Percentiles rank a stretch among this genome's conserved stretches.
Conservation (phyloP, 2,113 vertebrate species). For the Poecilia latipinna region DNA sequence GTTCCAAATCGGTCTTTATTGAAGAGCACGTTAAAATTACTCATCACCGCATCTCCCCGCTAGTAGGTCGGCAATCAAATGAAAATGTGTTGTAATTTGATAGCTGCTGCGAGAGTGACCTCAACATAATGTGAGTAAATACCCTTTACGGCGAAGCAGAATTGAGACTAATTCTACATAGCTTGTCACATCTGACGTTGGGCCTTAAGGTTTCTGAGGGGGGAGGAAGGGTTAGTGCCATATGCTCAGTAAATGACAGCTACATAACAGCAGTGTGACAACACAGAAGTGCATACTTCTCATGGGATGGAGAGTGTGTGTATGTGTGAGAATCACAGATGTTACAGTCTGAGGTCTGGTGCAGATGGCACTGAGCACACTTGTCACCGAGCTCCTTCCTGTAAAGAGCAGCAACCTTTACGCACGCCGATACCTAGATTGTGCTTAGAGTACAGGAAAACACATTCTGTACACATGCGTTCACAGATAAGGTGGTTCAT, state of each 20-base stretch:
- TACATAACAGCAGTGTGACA: slow-evolving; percentile 70
- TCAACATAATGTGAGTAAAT: slow-evolving; percentile 68
- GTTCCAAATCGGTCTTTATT: slow-evolving; percentile 72
- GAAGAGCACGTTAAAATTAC: slow-evolving; percentile 60
- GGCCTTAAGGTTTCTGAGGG: slow-evolving; percentile 53
- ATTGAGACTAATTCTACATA: slow-evolving; percentile 75
- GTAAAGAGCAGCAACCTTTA: slow-evolving; percentile 61
- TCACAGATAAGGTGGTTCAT: background rate
- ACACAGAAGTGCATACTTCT: slow-evolving; percentile 60
- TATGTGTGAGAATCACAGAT: slow-evolving; percentile 63
- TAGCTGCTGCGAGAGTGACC: slow-evolving; percentile 74
- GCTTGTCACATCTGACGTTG: slow-evolving; percentile 68
- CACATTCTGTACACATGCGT: slow-evolving; percentile 22
- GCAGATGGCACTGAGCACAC: slow-evolving; percentile 69
- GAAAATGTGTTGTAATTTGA: slow-evolving; percentile 72
- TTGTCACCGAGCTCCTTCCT: slow-evolving; percentile 75
- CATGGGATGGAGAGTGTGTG: slow-evolving; percentile 55
- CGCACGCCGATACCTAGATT: slow-evolving; percentile 50
- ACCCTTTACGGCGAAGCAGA: slow-evolving; percentile 68
- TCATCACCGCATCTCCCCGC: slow-evolving; percentile 51
- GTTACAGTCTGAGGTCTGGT: slow-evolving; percentile 70
- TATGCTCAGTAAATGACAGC: slow-evolving; percentile 74
- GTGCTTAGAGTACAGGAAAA: slow-evolving; percentile 48
- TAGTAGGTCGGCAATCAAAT: slow-evolving; percentile 65
- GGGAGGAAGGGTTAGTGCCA: slow-evolving; percentile 56